These are phyloP conservation scores for Misgurnus mizolepis DNA, from an alignment of 2,113 vertebrate genomes.

Conservation along the genomic window DNA sequence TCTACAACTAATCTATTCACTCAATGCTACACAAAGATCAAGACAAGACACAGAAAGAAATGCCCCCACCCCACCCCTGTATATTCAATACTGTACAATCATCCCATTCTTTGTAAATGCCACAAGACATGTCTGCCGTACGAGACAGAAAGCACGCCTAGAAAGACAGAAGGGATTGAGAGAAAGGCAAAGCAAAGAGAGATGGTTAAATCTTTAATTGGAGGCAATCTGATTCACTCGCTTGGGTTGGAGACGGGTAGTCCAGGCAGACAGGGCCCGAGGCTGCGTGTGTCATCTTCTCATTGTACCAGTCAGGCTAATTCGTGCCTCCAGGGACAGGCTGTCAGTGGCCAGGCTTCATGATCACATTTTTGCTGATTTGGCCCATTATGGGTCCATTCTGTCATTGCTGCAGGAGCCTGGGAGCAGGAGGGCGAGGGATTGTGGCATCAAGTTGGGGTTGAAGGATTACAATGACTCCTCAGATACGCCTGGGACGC, in stretches of 20 bases:
- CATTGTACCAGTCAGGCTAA: constrained; percentile 73
- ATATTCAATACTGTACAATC: constrained; percentile 43
- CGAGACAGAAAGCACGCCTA: constrained; percentile 24
- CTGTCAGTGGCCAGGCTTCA: constrained; percentile 75
- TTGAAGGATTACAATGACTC: background rate
- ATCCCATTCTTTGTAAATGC: constrained; percentile 43
- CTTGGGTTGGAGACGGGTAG: constrained; percentile 70
- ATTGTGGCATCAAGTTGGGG: constrained; percentile 41
- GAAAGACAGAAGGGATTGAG: background rate
- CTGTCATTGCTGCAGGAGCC: constrained; percentile 59
- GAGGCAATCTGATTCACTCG: constrained; percentile 75
- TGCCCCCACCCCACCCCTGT: constrained; percentile 6
- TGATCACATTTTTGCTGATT: constrained; percentile 73
- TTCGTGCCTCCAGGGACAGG: constrained; percentile 69
- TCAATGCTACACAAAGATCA: constrained; percentile 29
- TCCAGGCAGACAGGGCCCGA: constrained; percentile 64
- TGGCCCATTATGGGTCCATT: constrained; percentile 69
- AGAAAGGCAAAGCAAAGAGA: constrained; percentile 46
- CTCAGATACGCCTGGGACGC: constrained; percentile 47
- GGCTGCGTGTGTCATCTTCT: constrained; percentile 73
- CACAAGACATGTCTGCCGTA: constrained; percentile 46
- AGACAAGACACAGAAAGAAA: background rate
- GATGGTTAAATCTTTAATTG: constrained; percentile 74
- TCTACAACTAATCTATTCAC: constrained; percentile 32
- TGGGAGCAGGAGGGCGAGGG: constrained; percentile 45